Evolutionary conservation across 1,140 invertebrate species (phyloP), one percentile per base, ranked within the genome.

Genomic region (Hycleus cichorii): DNA sequence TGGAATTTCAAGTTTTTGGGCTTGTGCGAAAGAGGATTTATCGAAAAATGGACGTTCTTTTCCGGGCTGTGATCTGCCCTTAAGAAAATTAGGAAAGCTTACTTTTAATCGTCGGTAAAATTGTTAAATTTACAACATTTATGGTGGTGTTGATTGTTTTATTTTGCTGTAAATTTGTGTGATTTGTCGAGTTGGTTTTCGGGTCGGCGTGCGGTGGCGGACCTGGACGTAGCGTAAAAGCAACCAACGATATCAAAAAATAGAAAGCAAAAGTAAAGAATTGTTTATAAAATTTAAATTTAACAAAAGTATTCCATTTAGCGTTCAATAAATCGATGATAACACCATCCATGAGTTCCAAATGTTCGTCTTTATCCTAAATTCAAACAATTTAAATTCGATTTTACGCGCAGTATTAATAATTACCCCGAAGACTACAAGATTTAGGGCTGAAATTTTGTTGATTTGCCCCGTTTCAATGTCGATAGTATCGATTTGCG

Each of bases 221-320:
- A 2, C 90, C 90, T 0, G 94, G 94, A 1, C 94, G 79, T 44
- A 93, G 74, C 0, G 89, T 88, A 66, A 97, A 96, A 64, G 90
- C 91, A 4, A 91, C 80, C 27, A 93, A 72, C 5, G 93, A 95
- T 2, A 95, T 77, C 0, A 95, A 64, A 67, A 97, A 97, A 74
- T 97, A 97, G 38, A 89, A 82, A 1, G 86, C 81, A 71, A 97
- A 97, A 27, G 93, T 77, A 53, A 92, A 87, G 71, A 97, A 95
- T 69, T 95, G 89, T 6, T 89, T 80, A 70, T 96, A 97, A 72
- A 97, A 97, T 59, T 93, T 92, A 55, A 86, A 91, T 75, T 95
- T 95, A 1, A 95, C 92, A 76, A 97, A 98, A 0, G 94, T 91
- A 65, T 96, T 93, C 96, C 96, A 99, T 78, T 99, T 99, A 0